Evolutionary conservation across 2,797 vertebrate genomes (phyloP).

Genomic region (Myotis daubentonii): DNA sequence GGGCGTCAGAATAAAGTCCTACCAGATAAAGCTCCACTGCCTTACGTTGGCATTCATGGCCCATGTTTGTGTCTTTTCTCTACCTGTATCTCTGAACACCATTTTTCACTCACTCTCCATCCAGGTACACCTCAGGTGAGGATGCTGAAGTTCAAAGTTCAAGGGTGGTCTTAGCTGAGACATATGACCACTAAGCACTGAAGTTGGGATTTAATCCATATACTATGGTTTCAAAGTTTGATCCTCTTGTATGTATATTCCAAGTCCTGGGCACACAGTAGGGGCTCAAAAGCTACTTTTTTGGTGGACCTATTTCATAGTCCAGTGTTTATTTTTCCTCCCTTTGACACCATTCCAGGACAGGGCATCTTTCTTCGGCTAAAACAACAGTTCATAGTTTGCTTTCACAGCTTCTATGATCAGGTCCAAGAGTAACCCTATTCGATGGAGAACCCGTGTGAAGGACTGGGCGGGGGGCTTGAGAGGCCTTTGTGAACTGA

Average conservation of each 20-base stretch:
- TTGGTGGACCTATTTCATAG: background rate
- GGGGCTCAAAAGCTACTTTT: background rate
- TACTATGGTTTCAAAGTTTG: background rate
- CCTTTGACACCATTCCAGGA: background rate
- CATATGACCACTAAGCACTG: background rate
- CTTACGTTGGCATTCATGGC: background rate
- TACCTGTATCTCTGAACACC: background rate
- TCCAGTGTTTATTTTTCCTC: background rate
- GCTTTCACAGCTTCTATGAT: background rate
- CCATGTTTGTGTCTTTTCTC: background rate
- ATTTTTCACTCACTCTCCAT: background rate
- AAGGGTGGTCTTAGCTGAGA: background rate
- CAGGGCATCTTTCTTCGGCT: background rate
- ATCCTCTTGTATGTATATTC: background rate
- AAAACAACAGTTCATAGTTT: background rate
- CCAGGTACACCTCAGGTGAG: background rate
- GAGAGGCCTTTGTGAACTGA: background rate
- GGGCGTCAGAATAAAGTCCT: background rate
- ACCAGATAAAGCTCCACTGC: background rate
- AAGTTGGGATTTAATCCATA: background rate
- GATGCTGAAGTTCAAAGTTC: background rate
- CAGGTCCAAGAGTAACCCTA: background rate
- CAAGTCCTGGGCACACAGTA: background rate
- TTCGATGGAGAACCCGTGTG: background rate
- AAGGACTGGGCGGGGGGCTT: background rate